phyloP scores from a whole-genome alignment of 2,888 invertebrate genomes.

The Mongoloraphidia duomilia region DNA sequence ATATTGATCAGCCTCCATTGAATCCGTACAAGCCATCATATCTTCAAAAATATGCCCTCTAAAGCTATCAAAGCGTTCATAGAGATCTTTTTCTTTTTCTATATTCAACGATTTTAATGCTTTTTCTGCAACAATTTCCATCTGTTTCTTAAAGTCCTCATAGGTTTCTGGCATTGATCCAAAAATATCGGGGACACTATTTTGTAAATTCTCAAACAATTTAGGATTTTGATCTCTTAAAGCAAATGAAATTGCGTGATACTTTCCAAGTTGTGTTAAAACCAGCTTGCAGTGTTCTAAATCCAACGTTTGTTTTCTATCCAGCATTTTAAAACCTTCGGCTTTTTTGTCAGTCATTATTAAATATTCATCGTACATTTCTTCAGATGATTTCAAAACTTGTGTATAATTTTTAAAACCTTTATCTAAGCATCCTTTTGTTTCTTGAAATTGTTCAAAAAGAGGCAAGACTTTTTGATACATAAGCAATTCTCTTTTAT shows the following conservation, averaged over 20 bases:
- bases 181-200: conserved; percentile 14
- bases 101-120: background rate
- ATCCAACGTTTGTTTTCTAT: conserved; percentile 16
- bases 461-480: conserved; percentile 19
- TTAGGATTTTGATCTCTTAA: conserved; percentile 18
- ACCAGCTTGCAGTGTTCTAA: conserved; percentile 19
- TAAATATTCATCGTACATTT: background rate
- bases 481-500: conserved; percentile 18
- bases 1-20: conserved; percentile 12
- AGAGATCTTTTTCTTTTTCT: background rate
- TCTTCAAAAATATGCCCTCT: conserved; percentile 2
- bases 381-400: no score
- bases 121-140: background rate
- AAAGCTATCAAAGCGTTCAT: conserved; percentile 10
- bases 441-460: conserved; percentile 15
- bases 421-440: no score
- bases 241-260: conserved; percentile 21
- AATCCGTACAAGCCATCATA: conserved; percentile 6
- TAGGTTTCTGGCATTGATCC: background rate
- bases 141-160: no score
- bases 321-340: no score
- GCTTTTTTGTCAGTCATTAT: conserved; percentile 1
- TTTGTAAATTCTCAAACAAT: conserved; percentile 13
- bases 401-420: no score
- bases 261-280: conserved; percentile 20